Conservation (phyloP, 2,113 vertebrate genomes). For the Petrocephalus microphthalmus region DNA sequence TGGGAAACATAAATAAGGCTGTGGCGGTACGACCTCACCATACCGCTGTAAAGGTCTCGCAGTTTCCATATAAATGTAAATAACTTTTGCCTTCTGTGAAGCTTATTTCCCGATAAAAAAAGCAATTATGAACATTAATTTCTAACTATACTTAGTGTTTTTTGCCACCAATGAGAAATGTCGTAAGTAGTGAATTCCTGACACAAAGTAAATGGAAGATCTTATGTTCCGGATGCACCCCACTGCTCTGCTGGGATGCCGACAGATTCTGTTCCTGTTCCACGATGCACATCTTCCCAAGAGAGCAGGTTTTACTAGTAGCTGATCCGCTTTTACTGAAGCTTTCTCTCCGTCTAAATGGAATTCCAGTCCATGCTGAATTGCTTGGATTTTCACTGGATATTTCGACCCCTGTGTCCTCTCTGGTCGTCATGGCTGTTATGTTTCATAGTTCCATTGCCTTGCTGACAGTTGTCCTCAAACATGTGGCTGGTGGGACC, state of each 20-base stretch:
- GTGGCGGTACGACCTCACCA: background rate
- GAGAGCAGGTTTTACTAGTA: background rate
- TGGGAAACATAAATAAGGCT: background rate
- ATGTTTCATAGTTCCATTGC: background rate
- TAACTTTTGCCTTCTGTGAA: background rate
- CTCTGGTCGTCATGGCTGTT: background rate
- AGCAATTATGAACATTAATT: conserved; percentile 1
- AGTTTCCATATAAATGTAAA: conserved; percentile 6
- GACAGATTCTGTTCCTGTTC: background rate
- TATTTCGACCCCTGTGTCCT: background rate
- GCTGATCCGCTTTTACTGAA: background rate
- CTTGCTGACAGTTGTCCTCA: background rate
- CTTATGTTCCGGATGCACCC: background rate
- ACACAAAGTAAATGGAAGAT: background rate
- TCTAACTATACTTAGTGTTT: background rate
- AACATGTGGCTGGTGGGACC: background rate
- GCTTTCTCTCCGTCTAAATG: background rate
- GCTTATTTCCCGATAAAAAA: background rate
- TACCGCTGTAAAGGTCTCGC: background rate
- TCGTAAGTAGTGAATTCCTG: background rate
- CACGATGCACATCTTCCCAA: background rate
- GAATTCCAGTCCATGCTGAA: background rate
- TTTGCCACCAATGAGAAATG: background rate
- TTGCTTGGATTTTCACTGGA: background rate
- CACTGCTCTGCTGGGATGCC: background rate